Conservation (phyloP, 2,113 vertebrate species). For the Baryphthengus martii region DNA sequence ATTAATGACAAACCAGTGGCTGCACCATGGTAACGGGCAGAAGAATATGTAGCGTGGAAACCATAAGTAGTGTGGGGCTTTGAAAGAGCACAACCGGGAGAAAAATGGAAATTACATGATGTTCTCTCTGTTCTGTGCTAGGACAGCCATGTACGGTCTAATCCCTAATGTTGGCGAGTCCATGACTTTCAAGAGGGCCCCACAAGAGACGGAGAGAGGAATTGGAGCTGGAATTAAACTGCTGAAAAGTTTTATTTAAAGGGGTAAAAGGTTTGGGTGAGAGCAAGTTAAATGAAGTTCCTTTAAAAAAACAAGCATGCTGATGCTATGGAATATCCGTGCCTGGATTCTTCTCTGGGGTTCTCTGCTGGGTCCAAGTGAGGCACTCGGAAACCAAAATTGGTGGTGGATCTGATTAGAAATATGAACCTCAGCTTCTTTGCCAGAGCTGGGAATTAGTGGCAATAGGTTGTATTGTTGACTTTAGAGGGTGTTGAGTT, state of each 20-base stretch:
- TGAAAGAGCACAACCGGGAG: slow-evolving; percentile 58
- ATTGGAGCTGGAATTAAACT: not conserved
- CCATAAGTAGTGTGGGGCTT: slow-evolving; percentile 53
- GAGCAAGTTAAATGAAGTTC: not conserved
- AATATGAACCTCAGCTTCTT: not conserved
- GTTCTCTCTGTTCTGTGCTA: slow-evolving; percentile 61
- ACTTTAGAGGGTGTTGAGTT: not conserved
- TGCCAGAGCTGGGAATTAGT: not conserved
- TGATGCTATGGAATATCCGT: not conserved
- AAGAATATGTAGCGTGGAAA: slow-evolving; percentile 63
- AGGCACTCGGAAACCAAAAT: not conserved
- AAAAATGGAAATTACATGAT: slow-evolving; percentile 74
- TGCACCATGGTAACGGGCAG: slow-evolving; percentile 63
- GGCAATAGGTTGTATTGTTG: not conserved
- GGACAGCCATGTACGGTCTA: slow-evolving; percentile 59
- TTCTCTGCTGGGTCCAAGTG: not conserved
- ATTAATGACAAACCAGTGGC: slow-evolving; percentile 67
- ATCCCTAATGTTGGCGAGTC: slow-evolving; percentile 18
- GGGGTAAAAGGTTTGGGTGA: not conserved
- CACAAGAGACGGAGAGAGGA: not conserved
- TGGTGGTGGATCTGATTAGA: not conserved
- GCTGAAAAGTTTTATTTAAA: not conserved
- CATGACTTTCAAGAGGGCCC: not conserved
- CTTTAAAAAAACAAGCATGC: not conserved
- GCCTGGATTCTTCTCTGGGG: not conserved